Base-by-base conservation (phyloP, 2,888 invertebrate species). In the Griposia aprilina region DNA sequence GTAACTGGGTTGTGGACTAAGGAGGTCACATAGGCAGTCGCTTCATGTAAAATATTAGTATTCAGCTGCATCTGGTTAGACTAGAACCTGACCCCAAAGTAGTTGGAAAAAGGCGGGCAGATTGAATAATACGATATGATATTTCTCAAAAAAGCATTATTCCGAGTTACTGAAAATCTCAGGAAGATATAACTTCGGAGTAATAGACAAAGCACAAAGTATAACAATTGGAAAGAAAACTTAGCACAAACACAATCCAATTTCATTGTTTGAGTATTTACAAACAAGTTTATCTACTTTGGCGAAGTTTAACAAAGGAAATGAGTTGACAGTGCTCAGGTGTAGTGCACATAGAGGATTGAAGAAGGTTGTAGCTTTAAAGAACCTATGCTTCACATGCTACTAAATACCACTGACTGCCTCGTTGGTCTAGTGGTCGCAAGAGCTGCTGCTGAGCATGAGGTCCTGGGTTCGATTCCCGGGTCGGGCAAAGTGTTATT, bases 201-300 rank as follows among this genome's bases (percentile, higher is more conserved):
- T 57, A 69, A 74, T 73, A 78, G 70, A 83, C 66, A 79, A 83
- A 74, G 55, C 66, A 50, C 50, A 50, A 73, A 73, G 48, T 78
- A 78, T 45, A 69, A 85, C 83, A 86, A 80, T 62, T 83, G 67
- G 5, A 74, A 83, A 80, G 84, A 86, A 74, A 84, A 84, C 74
- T 83, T 79, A 72, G 70, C 63, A 68, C 84, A 83, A 84, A 86
- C 75, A 57, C 84, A 86, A 84, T 86, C 76, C 87, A 84, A 84
- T 86, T 84, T 62, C 87, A 67, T 76, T 84, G 84, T 86, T 86
- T 86, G 84, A 86, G 69, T 84, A 86, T 84, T 83, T 83, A 84
- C 84, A 67, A 84, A 83, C 83, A 65, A 86, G 67, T 83, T 79
- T 86, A 83, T 80, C 76, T 84, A 84, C 84, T 83, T 83, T 65